phyloP scores from a whole-genome alignment of 2,888 invertebrate species.

The Pediacus dermestoides region DNA sequence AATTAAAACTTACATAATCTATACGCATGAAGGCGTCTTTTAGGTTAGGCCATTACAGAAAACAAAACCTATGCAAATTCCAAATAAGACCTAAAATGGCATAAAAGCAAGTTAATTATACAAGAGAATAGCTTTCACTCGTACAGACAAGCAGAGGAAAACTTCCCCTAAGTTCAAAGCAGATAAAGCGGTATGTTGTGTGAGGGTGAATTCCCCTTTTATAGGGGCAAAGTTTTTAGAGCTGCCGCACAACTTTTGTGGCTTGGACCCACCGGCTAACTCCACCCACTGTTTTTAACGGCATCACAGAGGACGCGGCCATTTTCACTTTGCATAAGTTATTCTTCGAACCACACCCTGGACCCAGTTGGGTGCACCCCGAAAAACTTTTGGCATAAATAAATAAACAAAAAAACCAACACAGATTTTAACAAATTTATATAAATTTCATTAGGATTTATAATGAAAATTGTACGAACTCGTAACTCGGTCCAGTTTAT shows the following conservation, averaged over 20 bases:
- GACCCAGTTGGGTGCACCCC: constrained; percentile 7
- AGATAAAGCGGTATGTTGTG: constrained; percentile 42
- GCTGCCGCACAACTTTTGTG: constrained; percentile 51
- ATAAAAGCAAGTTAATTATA: constrained; percentile 49
- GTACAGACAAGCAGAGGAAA: constrained; percentile 39
- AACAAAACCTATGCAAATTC: constrained; percentile 40
- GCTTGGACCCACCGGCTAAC: constrained; percentile 46
- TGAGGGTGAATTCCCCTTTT: constrained; percentile 29
- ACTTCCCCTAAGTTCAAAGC: constrained; percentile 37
- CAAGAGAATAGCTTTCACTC: constrained; percentile 45
- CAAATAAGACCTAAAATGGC: constrained; percentile 45
- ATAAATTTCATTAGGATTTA: not conserved
- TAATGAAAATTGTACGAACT: not conserved
- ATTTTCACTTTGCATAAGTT: constrained; percentile 51
- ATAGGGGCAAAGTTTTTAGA: constrained; percentile 48
- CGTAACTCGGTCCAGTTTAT: not conserved
- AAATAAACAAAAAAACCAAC: constrained; percentile 1
- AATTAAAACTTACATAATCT: constrained; percentile 42
- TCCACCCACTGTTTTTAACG: constrained; percentile 50
- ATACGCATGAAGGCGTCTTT: constrained; percentile 43
- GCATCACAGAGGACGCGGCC: constrained; percentile 45
- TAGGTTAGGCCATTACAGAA: constrained; percentile 35
- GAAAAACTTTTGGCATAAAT: not conserved
- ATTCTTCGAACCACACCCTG: constrained; percentile 46
- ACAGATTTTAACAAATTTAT: not conserved